phyloP scores from a whole-genome alignment of 2,888 invertebrate genomes.

The Pyralis farinalis region DNA sequence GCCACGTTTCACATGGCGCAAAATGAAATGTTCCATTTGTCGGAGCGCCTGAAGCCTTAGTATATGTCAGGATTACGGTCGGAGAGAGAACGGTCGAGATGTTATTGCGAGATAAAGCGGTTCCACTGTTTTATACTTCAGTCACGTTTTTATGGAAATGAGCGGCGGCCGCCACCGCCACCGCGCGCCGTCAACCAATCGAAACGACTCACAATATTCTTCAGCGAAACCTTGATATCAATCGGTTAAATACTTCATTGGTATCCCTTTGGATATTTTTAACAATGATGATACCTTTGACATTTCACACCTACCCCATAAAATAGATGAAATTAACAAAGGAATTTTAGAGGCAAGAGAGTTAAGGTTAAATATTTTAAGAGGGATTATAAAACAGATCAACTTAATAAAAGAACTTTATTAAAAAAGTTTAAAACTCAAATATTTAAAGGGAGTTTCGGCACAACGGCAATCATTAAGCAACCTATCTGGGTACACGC shows the following conservation, averaged over 20 bases:
- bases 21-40: conserved; percentile 14
- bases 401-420: too few relatives aligned
- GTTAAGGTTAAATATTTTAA: too few relatives aligned
- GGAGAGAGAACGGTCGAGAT: conserved; percentile 6
- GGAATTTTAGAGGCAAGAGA: too few relatives aligned
- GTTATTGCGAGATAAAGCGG: conserved; percentile 13
- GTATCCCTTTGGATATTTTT: neutral
- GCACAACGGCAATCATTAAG: too few relatives aligned
- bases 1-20: conserved; percentile 11
- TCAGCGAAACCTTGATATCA: conserved; percentile 6
- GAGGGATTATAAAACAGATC: too few relatives aligned
- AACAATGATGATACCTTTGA: too few relatives aligned
- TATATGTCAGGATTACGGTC: conserved; percentile 10
- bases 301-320: too few relatives aligned
- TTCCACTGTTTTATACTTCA: conserved; percentile 2
- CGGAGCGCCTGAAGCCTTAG: conserved; percentile 2
- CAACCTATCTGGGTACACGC: too few relatives aligned
- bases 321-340: too few relatives aligned
- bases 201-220: neutral
- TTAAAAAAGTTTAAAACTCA: too few relatives aligned
- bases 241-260: neutral
- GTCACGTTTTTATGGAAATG: conserved; percentile 15
- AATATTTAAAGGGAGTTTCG: too few relatives aligned
- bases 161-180: conserved; percentile 1
- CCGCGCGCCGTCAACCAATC: conserved; percentile 5